A percentile compares a stretch with the other conserved stretches of the same genome.
phyloP scores from a whole-genome alignment of 2,113 vertebrate genomes.

The Mus spicilegus region DNA sequence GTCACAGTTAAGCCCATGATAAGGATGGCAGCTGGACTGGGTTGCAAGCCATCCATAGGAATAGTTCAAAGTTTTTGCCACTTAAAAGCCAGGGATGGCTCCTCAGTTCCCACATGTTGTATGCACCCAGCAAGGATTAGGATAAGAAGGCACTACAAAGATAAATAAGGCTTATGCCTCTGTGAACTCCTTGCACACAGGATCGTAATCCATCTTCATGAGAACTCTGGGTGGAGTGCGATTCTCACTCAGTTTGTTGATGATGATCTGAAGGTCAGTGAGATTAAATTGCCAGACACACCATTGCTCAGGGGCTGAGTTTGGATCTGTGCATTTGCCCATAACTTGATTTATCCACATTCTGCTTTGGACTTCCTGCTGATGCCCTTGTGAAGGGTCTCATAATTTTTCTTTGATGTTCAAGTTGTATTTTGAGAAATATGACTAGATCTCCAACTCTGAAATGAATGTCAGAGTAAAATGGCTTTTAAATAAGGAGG shows the following conservation, averaged over 20 bases:
- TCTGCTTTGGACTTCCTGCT: not conserved
- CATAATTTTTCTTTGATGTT: not conserved
- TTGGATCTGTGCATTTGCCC: not conserved
- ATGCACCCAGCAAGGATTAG: not conserved
- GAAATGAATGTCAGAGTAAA: not conserved
- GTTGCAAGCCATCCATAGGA: not conserved
- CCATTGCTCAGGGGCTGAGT: not conserved
- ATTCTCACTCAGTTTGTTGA: not conserved
- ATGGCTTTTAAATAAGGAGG: not conserved
- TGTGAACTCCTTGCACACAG: too few relatives aligned
- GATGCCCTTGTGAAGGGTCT: not conserved
- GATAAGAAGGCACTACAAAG: not conserved
- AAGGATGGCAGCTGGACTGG: not conserved
- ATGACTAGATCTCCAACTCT: not conserved
- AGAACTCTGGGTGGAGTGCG: not conserved
- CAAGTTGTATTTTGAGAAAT: slow-evolving; percentile 3
- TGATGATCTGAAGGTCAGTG: not conserved
- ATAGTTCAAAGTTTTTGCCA: not conserved
- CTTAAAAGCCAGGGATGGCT: not conserved
- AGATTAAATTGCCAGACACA: not conserved
- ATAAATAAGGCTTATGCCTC: not conserved
- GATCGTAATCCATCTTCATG: not conserved
- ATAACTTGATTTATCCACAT: not conserved
- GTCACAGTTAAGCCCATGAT: not conserved
- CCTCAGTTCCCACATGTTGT: not conserved